These are phyloP conservation scores for Tachina lurida DNA, from an alignment of 2,888 invertebrate genomes.

Conservation along the genomic window DNA sequence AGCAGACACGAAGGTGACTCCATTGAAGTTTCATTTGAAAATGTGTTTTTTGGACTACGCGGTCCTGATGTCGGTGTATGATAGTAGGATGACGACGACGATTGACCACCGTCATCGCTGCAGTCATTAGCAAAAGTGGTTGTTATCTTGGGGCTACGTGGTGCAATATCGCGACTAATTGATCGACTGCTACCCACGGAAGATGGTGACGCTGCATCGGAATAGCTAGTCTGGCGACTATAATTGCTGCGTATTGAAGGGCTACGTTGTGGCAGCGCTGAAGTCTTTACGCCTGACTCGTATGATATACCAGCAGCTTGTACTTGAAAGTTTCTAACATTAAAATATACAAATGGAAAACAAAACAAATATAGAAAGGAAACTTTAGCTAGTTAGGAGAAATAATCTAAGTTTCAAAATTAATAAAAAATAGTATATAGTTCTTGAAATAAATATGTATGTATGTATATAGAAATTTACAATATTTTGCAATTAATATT, in stretches of 20 bases:
- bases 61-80: constrained; percentile 80
- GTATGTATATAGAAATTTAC: too few relatives aligned
- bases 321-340: constrained; percentile 60
- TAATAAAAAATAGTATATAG: too few relatives aligned
- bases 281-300: constrained; percentile 63
- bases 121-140: constrained; percentile 81
- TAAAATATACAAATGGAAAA: neutral
- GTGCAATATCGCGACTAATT: constrained; percentile 77
- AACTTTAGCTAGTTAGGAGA: too few relatives aligned
- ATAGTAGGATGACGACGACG: constrained; percentile 79
- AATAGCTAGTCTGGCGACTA: constrained; percentile 74
- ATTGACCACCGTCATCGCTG: constrained; percentile 77
- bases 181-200: constrained; percentile 65
- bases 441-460: too few relatives aligned
- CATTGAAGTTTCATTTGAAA: constrained; percentile 76
- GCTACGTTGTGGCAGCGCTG: constrained; percentile 71
- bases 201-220: constrained; percentile 63
- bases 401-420: too few relatives aligned
- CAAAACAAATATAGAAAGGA: too few relatives aligned
- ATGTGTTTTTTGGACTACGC: constrained; percentile 75
- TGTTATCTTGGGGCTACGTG: constrained; percentile 82
- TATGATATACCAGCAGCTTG: constrained; percentile 61
- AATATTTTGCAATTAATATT: too few relatives aligned
- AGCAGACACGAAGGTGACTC: constrained; percentile 75
- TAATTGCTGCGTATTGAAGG: constrained; percentile 74